These are phyloP conservation scores for Oreohelix idahoensis DNA, from an alignment of 1,140 invertebrate genomes.

Conservation along the genomic window DNA sequence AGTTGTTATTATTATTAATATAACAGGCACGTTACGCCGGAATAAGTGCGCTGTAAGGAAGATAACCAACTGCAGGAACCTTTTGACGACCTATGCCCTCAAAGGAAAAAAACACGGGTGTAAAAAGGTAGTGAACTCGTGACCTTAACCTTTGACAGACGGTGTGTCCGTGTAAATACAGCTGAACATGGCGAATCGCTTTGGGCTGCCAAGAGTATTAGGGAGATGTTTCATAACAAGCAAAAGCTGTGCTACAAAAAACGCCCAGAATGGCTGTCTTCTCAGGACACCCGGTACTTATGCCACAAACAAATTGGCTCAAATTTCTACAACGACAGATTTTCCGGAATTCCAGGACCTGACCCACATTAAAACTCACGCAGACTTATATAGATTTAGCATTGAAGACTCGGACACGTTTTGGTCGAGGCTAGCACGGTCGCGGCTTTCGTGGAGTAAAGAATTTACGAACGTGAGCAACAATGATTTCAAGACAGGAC, in stretches of 20 bases:
- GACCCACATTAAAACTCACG: constrained; percentile 51
- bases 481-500: constrained; percentile 71
- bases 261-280: background rate
- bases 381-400: constrained; percentile 67
- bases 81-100: background rate
- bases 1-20: too few species aligned
- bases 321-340: constrained; percentile 50
- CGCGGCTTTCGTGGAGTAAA: constrained; percentile 72
- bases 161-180: background rate
- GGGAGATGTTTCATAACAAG: background rate
- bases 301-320: background rate
- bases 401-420: constrained; percentile 73
- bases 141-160: background rate
- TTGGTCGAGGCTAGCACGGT: constrained; percentile 73
- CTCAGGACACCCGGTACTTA: background rate
- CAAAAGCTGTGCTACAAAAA: background rate
- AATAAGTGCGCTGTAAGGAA: too few species aligned
- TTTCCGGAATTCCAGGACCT: constrained; percentile 65
- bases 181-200: background rate
- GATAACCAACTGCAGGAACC: too few species aligned
- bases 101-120: background rate
- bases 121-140: background rate
- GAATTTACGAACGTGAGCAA: constrained; percentile 72
- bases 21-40: too few species aligned
- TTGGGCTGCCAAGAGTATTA: background rate